Conservation (phyloP, 2,113 vertebrate species). For the Psilopogon haemacephalus region DNA sequence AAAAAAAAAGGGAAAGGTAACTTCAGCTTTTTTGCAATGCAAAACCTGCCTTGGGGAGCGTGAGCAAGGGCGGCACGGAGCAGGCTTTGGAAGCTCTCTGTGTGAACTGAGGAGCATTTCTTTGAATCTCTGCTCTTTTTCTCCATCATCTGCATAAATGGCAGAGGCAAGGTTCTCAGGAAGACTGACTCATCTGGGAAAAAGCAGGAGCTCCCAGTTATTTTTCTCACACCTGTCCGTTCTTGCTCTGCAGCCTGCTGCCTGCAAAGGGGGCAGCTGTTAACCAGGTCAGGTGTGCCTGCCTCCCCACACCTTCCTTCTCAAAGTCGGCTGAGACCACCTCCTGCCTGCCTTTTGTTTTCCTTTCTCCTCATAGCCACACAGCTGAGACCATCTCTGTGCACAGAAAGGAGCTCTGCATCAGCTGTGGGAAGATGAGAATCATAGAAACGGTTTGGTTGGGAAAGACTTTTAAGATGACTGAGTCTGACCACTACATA, state of each 20-base stretch:
- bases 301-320: background rate
- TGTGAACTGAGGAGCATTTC: background rate
- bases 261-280: background rate
- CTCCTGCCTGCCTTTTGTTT: background rate
- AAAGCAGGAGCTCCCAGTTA: slow-evolving; percentile 23
- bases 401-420: background rate
- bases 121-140: background rate
- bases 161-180: slow-evolving; percentile 26
- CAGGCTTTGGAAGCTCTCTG: background rate
- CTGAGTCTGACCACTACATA: too few relatives aligned
- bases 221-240: slow-evolving; percentile 36
- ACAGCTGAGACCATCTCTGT: background rate
- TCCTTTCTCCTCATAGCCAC: background rate
- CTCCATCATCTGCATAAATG: background rate
- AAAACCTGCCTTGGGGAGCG: background rate
- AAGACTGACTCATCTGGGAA: slow-evolving; percentile 74
- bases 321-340: background rate
- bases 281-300: background rate
- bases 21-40: background rate
- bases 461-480: too few relatives aligned
- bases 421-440: background rate
- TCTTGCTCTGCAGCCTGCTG: slow-evolving; percentile 51
- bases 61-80: background rate
- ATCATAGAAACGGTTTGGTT: too few relatives aligned
- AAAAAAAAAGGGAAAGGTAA: background rate